Base-by-base conservation (phyloP, 2,113 vertebrate genomes). In the Falcunculus frontatus region DNA sequence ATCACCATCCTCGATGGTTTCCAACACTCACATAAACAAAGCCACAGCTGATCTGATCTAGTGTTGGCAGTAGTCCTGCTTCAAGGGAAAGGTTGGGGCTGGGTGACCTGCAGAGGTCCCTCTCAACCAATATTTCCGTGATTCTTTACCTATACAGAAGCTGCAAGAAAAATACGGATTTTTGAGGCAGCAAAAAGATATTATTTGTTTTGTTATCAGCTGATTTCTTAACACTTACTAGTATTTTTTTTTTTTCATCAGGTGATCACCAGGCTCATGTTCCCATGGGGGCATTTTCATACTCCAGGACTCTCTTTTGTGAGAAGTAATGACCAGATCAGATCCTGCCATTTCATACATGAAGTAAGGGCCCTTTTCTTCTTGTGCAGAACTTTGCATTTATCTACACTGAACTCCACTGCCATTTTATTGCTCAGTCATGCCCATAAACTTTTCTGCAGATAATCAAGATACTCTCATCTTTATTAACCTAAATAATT, bases 71-170 rank as follows among this genome's bases (percentile, higher is more conserved):
- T 13, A 67, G 50, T 44, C 35, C 60, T 81, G 32, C 39, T 74
- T 84, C 42, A 67, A 78, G 64, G 19, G 56, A 37, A 50, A 75
- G 80, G 47, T 41, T 74, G 35, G 73, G 69, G 13, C 50, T 4
- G 23, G 52, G 26, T 95, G 93, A 92, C 95, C 95, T 97, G 91
- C 86, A 96, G 96, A 97, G 94, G 96, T 95, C 95, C 93, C 95
- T 96, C 93, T 97, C 94, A 95, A 95, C 89, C 91, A 95, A n/a
- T 80, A 69, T 77, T 96, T 95, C 95, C 35, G 1, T 59, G 5
- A 56, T 78, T 78, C 50, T 55, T 89, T 63, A 77, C 80, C 80
- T 84, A 41, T 26, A 42, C 4, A 53, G 25, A 56, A 87, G 44
- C 56, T 33, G 27, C 13, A 47, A 88, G 55, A 7, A 65, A 90